Evolutionary conservation across 30 jellyfish, hydroid and myxozoan species (phyloP), one percentile per base, ranked within the genome.

Genomic region (Aurelia sp.): DNA sequence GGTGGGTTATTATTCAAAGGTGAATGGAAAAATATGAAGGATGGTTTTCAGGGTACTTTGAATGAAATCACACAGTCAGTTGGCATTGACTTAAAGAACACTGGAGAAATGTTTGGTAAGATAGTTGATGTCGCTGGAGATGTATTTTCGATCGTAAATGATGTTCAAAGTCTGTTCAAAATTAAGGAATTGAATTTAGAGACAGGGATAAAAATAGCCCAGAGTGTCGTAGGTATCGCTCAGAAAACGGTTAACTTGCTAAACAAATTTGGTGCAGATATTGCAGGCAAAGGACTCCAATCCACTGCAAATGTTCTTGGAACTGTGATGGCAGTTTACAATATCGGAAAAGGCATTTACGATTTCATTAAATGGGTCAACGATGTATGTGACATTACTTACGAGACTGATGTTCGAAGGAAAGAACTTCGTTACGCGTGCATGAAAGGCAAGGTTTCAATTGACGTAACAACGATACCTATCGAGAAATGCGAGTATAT

Each of bases 311-410:
- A 60, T 52, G 31, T 8, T 7, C 69, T 85, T 12, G 69, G 66
- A 51, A 67, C 68, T 1, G 97, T 76, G 11, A 33, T 81, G 44
- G 76, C 92, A 13, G 97, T 86, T 10, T 81, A 81, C 62, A 95
- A 93, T 66, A 78, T 93, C 20, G 96, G 75, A 65, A 78, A 81
- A 73, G 98, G 97, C 13, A 83, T 93, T 19, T 62, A 31, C 41
- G 97, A 88, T 60, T 88, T 93, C 68, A 65, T 93, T 4, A 78
- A 79, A 37, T 93, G 98, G 98, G 78, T 78, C 74, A 76, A 88
- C 31, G 98, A 89, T 41, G 96, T 74, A 16, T 93, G 98, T 48
- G 98, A 93, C 68, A 75, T 93, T 2, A 93, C 98, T 17, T 93
- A 84, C 57, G 89, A 82, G 37, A 67, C 94, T 9, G 85, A 61